Base-by-base conservation (phyloP, 2,113 vertebrate species). In the Oncorhynchus tshawytscha region DNA sequence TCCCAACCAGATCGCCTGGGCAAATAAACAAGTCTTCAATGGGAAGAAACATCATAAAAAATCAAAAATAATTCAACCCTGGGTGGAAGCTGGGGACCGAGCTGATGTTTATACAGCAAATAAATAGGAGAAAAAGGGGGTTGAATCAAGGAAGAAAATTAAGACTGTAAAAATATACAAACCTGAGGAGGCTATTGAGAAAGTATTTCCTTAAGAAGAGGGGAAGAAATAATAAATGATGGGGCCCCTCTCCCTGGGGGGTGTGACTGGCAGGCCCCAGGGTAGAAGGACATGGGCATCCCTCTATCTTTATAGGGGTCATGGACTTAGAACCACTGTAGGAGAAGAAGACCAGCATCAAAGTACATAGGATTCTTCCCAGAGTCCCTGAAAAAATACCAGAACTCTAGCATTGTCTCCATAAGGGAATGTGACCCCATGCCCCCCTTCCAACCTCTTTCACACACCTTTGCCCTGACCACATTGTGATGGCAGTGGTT, bases 111-210 rank as follows among this genome's bases (percentile, higher is more conserved):
- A 85, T 86, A 92, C 85, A 91, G 86, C 89, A 93, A 94, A 93
- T 92, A 92, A 94, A 94, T 90, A 93, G 81, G 68, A 86, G 85
- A 74, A 77, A 82, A 86, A 72, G 16, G 81, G 87, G 66, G n/a
- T 78, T 78, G 84, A 89, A 87, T 88, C 78, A 83, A 84, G 84
- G 91, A 87, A 86, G 87, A 92, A 89, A 89, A 90, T 89, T 91
- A 88, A 78, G 80, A 90, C 75, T 90, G 89, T 89, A 79, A 86
- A 93, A 93, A 93, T 92, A 94, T 92, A 93, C 92, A 92, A 88
- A 90, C 78, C 59, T 67, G 78, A 81, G 77, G 81, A 88, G 86
- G 86, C 83, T 82, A 87, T 91, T 89, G 90, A 90, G 89, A 92
- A 91, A 90, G 86, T 90, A 91, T 92, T 92, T 93, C 85, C 87